Conservation (phyloP, 1,140 invertebrate genomes). For the Macrobrachium rosenbergii region DNA sequence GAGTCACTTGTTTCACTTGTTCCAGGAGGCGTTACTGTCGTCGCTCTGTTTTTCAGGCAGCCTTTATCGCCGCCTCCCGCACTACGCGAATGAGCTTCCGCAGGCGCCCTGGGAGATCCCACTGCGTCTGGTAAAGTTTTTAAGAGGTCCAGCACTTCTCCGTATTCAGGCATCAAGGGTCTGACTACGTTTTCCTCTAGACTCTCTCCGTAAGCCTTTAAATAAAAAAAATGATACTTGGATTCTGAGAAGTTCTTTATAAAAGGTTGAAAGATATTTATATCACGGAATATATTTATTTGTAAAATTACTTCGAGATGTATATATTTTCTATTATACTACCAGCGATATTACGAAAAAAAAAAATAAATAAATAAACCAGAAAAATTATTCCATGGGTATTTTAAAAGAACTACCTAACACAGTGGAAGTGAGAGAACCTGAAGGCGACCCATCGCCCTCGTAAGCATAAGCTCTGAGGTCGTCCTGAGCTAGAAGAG, state of each 20-base stretch:
- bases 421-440: constrained; percentile 31
- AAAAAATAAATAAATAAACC: no score
- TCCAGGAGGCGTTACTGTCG: no score
- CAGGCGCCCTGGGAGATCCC: not conserved
- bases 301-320: not conserved
- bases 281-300: no score
- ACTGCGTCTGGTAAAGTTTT: constrained; percentile 36
- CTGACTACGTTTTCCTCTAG: constrained; percentile 32
- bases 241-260: no score
- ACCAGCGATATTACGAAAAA: no score
- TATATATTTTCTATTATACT: no score
- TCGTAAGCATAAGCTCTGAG: constrained; percentile 41
- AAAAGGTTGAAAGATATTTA: no score
- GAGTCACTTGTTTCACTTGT: no score
- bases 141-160: constrained; percentile 44
- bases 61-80: no score
- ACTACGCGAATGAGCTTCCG: no score
- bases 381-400: no score
- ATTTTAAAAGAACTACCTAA: constrained; percentile 7
- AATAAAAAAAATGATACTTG: not conserved
- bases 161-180: constrained; percentile 26
- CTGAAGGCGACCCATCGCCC: constrained; percentile 38
- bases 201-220: constrained; percentile 28
- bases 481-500: constrained; percentile 34
- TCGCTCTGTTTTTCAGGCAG: no score